Evolutionary conservation across 2,888 invertebrate species (phyloP).

Genomic region (Euzophera pinguis): DNA sequence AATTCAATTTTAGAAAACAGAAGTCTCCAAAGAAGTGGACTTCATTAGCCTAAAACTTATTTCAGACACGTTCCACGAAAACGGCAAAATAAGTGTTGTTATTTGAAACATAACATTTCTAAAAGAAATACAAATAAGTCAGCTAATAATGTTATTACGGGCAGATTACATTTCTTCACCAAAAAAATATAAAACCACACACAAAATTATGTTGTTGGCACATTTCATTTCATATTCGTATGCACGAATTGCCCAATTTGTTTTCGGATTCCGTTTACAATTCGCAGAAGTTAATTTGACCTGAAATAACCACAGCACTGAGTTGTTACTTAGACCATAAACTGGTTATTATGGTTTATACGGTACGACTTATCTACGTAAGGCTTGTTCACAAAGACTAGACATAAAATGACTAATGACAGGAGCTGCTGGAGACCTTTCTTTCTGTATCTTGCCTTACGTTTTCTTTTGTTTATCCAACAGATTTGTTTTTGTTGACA

Average conservation of each 20-base stretch:
- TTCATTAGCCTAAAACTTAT: too few relatives aligned
- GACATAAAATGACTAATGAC: too few relatives aligned
- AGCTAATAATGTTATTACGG: constrained; percentile 1
- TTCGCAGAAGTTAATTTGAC: constrained; percentile 1
- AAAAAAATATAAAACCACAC: background rate
- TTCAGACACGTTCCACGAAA: background rate
- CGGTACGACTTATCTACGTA: background rate
- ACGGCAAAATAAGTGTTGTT: background rate
- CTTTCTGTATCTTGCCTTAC: too few relatives aligned
- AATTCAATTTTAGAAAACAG: too few relatives aligned
- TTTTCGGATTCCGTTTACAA: constrained; percentile 5
- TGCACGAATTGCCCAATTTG: constrained; percentile 7
- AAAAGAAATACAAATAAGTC: background rate
- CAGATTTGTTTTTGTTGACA: too few relatives aligned
- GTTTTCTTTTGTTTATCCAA: too few relatives aligned
- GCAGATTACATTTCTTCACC: background rate
- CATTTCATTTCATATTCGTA: constrained; percentile 4
- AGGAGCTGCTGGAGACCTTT: too few relatives aligned
- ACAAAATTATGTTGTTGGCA: constrained; percentile 6
- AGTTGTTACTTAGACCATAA: background rate
- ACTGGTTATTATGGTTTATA: background rate
- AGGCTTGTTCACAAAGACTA: background rate
- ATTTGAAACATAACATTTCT: background rate
- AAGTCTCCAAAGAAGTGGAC: too few relatives aligned
- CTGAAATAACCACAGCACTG: background rate